These are phyloP conservation scores for Thereva unica DNA, from an alignment of 2,888 invertebrate species.

Conservation along the genomic window DNA sequence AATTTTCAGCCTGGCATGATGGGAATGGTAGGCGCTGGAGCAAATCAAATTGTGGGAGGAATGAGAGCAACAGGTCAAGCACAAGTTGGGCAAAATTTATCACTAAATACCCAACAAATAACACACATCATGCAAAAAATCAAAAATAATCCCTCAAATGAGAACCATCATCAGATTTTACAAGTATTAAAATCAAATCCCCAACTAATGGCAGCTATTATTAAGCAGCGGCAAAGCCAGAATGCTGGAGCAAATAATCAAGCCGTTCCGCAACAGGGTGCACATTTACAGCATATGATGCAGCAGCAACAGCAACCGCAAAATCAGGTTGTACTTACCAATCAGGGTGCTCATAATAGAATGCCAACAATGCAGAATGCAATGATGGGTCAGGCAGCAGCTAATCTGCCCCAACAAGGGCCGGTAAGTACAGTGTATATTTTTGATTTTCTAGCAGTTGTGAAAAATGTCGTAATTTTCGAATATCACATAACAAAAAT, in stretches of 20 bases:
- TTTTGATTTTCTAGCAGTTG: background rate
- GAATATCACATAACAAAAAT: too few species aligned
- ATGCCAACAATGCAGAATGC: conserved; percentile 56
- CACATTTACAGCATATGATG: conserved; percentile 57
- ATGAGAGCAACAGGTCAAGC: conserved; percentile 52
- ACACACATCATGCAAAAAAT: conserved; percentile 89
- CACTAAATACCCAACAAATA: conserved; percentile 66
- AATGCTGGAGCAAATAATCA: conserved; percentile 46
- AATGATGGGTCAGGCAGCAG: conserved; percentile 52
- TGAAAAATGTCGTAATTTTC: too few species aligned
- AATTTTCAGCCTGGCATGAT: conserved; percentile 51
- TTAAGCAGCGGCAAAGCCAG: conserved; percentile 74
- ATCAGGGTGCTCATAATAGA: conserved; percentile 58
- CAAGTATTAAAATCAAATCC: conserved; percentile 92
- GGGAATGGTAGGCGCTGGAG: conserved; percentile 52
- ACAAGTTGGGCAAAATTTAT: conserved; percentile 51
- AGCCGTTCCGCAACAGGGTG: conserved; percentile 46
- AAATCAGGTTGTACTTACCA: conserved; percentile 61
- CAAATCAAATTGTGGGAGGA: conserved; percentile 48
- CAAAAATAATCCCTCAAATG: conserved; percentile 85
- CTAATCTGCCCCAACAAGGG: conserved; percentile 51
- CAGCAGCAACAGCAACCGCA: conserved; percentile 57
- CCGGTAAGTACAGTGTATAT: conserved; percentile 52
- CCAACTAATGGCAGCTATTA: conserved; percentile 92
- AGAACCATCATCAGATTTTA: conserved; percentile 88